Evolutionary conservation across 2,888 invertebrate species (phyloP).

Genomic region (Epinotia brunnichana): DNA sequence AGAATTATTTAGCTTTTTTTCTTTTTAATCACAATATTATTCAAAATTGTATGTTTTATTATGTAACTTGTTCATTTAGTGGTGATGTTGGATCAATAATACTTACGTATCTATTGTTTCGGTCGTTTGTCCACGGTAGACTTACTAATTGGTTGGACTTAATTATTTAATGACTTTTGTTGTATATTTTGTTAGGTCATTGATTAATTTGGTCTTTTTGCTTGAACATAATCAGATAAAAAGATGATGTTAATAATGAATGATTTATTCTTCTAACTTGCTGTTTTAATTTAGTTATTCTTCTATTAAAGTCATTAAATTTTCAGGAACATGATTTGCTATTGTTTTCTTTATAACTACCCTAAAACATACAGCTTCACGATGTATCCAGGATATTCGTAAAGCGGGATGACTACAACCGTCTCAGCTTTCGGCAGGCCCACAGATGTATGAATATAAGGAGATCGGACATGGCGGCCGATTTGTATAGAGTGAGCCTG

Average conservation of each 20-base stretch:
- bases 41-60: slow-evolving; percentile 83
- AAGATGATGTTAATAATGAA: slow-evolving; percentile 79
- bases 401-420: neutral
- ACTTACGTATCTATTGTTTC: slow-evolving; percentile 66
- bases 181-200: slow-evolving; percentile 85
- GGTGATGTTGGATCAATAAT: slow-evolving; percentile 71
- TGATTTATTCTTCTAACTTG: slow-evolving; percentile 81
- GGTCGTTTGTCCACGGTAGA: slow-evolving; percentile 70
- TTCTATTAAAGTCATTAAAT: slow-evolving; percentile 84
- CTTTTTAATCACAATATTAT: slow-evolving; percentile 82
- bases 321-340: slow-evolving; percentile 77
- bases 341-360: slow-evolving; percentile 51
- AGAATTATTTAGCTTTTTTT: slow-evolving; percentile 83
- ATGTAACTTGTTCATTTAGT: slow-evolving; percentile 79
- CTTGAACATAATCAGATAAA: slow-evolving; percentile 77
- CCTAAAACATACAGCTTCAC: neutral
- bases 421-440: neutral
- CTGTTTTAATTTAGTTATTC: slow-evolving; percentile 84
- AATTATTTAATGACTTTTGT: slow-evolving; percentile 84
- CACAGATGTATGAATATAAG: no score
- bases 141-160: slow-evolving; percentile 78
- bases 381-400: neutral
- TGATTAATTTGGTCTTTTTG: slow-evolving; percentile 82
- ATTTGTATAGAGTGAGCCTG: no score
- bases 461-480: no score